Percentiles rank a stretch among this genome's conserved stretches.
Conservation (phyloP, 2,797 vertebrate species). For the Parauchenoglanis ngamensis region DNA sequence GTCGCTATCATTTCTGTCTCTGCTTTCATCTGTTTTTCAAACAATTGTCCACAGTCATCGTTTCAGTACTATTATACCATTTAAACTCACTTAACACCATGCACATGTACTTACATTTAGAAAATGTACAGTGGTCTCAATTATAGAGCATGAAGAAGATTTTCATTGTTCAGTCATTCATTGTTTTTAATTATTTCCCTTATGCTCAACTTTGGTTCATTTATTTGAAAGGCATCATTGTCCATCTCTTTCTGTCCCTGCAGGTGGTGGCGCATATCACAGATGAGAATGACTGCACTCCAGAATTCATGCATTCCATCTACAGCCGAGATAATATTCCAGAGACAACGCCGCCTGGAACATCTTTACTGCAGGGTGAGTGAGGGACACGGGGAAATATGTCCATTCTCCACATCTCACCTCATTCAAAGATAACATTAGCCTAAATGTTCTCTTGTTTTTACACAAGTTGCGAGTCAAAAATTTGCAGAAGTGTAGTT, state of each 20-base stretch:
- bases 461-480: not conserved
- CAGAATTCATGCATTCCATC: slow-evolving; percentile 86
- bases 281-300: slow-evolving; percentile 88
- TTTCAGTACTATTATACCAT: not conserved
- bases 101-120: not conserved
- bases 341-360: slow-evolving; percentile 80
- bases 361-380: slow-evolving; percentile 84
- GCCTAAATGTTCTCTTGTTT: too few relatives aligned
- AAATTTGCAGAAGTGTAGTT: not conserved
- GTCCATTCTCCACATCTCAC: not conserved
- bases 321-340: slow-evolving; percentile 85
- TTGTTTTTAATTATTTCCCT: not conserved
- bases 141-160: not conserved
- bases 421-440: not conserved
- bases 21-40: not conserved
- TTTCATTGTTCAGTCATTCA: not conserved
- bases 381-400: not conserved
- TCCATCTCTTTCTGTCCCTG: slow-evolving; percentile 19
- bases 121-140: not conserved
- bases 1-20: not conserved
- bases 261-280: slow-evolving; percentile 83
- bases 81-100: not conserved
- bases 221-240: not conserved
- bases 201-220: not conserved
- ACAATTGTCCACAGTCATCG: not conserved